Evolutionary conservation across 2,888 invertebrate species (phyloP), one percentile per base, ranked within the genome.

Genomic region (Heteromyza rotundicornis): DNA sequence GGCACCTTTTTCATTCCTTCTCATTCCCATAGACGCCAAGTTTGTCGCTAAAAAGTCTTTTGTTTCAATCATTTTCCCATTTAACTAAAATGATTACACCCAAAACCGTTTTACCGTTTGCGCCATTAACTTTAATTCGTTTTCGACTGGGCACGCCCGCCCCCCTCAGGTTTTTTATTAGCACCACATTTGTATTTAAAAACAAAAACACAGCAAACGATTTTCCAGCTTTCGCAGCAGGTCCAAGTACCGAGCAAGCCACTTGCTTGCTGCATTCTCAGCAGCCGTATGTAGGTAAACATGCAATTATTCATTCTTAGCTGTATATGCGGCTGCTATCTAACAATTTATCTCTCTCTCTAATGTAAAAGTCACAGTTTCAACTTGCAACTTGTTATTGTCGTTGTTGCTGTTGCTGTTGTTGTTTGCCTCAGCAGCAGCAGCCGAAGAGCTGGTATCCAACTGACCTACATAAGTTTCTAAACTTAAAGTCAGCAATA

Each of bases 381-480:
- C 58, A 49, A 52, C 2, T 17, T n/a, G 20, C 22, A n/a, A n/a
- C n/a, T n/a, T 23, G 19, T 36, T 50, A 40, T 27, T 55, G 19
- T n/a, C 22, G 23, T 14, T n/a, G 50, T 10, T 23, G 19, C 44
- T 50, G 47, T 35, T 55, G 19, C 14, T 32, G 32, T 44, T 44
- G 55, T 53, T 40, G 14, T 3, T 2, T 20, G 17, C 36, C 19
- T 51, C 59, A 51, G 22, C 54, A 49, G 2, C 55, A 35, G 27
- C 32, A 50, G 49, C 19, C 3, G 49, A 57, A 40, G 27, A 47
- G 62, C 50, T 64, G 59, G 54, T 59, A 58, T 61, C 56, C 62
- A 58, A 65, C 44, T 64, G 66, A 66, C 66, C 66, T 54, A 66
- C 62, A 64, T 64, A 60, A 57, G 52, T 63, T 57, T 63, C 52